These are phyloP conservation scores for Stenodema calcarata DNA, from an alignment of 2,888 invertebrate genomes.

Conservation along the genomic window DNA sequence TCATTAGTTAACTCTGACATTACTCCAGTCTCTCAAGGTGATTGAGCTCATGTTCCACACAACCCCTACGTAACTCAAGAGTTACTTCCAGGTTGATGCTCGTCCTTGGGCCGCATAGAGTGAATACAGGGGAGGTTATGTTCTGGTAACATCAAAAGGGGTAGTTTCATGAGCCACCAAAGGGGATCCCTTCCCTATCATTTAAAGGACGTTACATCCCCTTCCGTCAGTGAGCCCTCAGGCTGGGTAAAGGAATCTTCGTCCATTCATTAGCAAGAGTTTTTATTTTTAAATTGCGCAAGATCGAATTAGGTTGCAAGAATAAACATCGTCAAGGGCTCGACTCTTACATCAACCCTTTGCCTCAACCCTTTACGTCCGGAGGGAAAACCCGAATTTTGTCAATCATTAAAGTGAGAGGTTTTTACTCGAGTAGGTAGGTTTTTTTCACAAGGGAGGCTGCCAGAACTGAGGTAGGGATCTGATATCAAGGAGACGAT, in stretches of 20 bases:
- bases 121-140: neutral
- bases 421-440: too few relatives aligned
- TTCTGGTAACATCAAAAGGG: constrained; percentile 10
- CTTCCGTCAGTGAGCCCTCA: neutral
- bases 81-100: neutral
- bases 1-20: neutral
- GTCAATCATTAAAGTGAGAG: too few relatives aligned
- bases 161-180: constrained; percentile 3
- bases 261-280: neutral
- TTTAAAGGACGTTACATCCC: neutral
- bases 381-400: too few relatives aligned
- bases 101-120: neutral
- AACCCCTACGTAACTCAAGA: neutral
- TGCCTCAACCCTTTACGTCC: too few relatives aligned
- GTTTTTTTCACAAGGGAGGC: too few relatives aligned
- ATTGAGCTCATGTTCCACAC: neutral
- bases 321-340: neutral
- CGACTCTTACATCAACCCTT: neutral
- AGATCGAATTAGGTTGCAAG: neutral
- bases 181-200: neutral
- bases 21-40: neutral
- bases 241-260: neutral
- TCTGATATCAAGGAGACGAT: too few relatives aligned
- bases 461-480: too few relatives aligned
- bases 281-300: neutral